phyloP scores from a whole-genome alignment of 1,140 invertebrate species.

The Pachypeltis micranthus region DNA sequence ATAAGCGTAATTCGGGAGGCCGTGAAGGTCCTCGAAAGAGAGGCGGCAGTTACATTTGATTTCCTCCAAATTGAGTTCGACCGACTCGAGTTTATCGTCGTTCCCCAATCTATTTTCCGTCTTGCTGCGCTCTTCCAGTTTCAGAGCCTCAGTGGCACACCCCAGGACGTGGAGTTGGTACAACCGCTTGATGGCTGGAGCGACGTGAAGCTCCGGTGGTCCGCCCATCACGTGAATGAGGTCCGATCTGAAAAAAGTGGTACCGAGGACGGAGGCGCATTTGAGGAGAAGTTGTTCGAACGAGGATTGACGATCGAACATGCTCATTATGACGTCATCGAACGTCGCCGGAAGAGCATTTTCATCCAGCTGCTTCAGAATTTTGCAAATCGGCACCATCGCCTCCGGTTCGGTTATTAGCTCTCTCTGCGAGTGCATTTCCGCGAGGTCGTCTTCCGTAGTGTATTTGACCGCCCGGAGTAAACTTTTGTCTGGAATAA shows the following conservation, averaged over 20 bases:
- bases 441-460: background rate
- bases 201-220: constrained; percentile 36
- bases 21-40: background rate
- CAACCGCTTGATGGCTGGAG: constrained; percentile 40
- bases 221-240: constrained; percentile 40
- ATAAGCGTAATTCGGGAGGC: constrained; percentile 4
- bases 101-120: background rate
- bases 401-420: background rate
- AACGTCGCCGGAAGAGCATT: constrained; percentile 18
- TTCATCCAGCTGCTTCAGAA: constrained; percentile 5
- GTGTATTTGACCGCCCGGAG: background rate
- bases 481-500: constrained; percentile 5
- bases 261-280: constrained; percentile 45
- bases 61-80: background rate
- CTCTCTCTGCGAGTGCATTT: background rate
- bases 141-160: constrained; percentile 34
- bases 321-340: constrained; percentile 40
- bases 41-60: background rate
- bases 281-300: constrained; percentile 48
- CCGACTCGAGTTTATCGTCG: background rate
- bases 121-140: background rate
- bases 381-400: constrained; percentile 11
- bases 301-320: constrained; percentile 44
- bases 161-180: constrained; percentile 45
- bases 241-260: constrained; percentile 43